A percentile compares a stretch with the other conserved stretches of the same genome.
These are phyloP conservation scores for Hemiscyllium ocellatum DNA, from an alignment of 2,113 vertebrate genomes.

Conservation along the genomic window DNA sequence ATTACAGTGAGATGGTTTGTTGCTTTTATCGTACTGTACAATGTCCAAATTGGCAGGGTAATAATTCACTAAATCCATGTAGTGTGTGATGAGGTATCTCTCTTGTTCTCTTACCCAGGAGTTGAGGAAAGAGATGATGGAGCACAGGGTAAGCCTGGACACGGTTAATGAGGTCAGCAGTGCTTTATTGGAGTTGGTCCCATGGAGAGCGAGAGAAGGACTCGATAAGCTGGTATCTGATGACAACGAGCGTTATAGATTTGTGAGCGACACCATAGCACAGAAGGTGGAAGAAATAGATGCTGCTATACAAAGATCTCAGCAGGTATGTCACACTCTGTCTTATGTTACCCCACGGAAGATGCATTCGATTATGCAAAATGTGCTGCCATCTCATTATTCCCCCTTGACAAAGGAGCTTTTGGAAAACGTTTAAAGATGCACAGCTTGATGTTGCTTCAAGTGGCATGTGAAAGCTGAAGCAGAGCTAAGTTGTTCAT, in stretches of 20 bases:
- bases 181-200: constrained; percentile 83
- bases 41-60: background rate
- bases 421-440: constrained; percentile 43
- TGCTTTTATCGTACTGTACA: too few relatives aligned
- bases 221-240: constrained; percentile 82
- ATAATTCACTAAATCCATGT: background rate
- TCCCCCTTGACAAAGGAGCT: constrained; percentile 39
- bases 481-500: constrained; percentile 41
- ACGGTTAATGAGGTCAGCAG: constrained; percentile 80
- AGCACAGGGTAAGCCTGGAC: constrained; percentile 69
- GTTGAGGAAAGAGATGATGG: constrained; percentile 72
- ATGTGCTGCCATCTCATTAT: constrained; percentile 30
- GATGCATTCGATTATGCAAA: background rate
- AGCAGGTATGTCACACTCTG: constrained; percentile 69
- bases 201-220: constrained; percentile 83
- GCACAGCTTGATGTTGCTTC: constrained; percentile 34
- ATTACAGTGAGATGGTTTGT: too few relatives aligned
- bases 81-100: constrained; percentile 39
- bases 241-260: constrained; percentile 77
- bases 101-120: constrained; percentile 57
- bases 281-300: constrained; percentile 82
- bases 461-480: constrained; percentile 40
- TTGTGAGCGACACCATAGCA: constrained; percentile 63
- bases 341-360: background rate
- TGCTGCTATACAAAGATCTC: constrained; percentile 77